Percentiles rank a stretch among this genome's conserved stretches.
Evolutionary conservation across 1,140 invertebrate genomes (phyloP).

Genomic region (Hyles euphorbiae): DNA sequence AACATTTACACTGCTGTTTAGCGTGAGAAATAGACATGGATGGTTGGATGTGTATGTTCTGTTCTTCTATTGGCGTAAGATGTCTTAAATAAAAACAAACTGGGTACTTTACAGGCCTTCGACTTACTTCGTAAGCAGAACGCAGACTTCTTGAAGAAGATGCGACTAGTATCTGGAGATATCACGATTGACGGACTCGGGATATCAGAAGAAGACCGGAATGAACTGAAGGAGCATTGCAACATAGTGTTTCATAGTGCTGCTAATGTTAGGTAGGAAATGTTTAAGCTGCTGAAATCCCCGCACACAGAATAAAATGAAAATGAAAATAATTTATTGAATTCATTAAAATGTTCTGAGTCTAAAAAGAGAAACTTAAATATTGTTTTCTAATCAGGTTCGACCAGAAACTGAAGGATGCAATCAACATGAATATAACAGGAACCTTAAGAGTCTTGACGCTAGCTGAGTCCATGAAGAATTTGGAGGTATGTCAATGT

Average conservation of each 20-base stretch:
- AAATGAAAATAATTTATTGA: no score
- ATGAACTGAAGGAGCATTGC: constrained; percentile 77
- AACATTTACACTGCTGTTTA: no score
- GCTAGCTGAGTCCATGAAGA: constrained; percentile 81
- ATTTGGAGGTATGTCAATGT: constrained; percentile 77
- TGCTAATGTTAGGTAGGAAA: constrained; percentile 81
- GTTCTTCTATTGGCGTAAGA: neutral
- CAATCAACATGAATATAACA: constrained; percentile 81
- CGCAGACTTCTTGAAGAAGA: constrained; percentile 78
- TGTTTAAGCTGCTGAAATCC: no score
- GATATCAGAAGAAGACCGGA: constrained; percentile 79
- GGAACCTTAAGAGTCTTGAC: constrained; percentile 81
- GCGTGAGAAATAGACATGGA: no score
- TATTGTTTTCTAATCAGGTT: constrained; percentile 78
- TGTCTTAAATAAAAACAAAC: no score
- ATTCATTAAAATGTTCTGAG: neutral
- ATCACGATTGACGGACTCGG: constrained; percentile 51
- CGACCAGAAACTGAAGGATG: constrained; percentile 87
- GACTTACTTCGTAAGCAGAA: constrained; percentile 76
- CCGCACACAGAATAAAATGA: no score
- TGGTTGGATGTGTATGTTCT: neutral
- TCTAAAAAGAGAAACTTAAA: neutral
- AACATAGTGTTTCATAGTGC: constrained; percentile 92
- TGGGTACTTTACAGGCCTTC: constrained; percentile 77
- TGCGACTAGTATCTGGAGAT: constrained; percentile 78